Conservation (phyloP, 1,140 invertebrate genomes). For the Cotesia vestalis region DNA sequence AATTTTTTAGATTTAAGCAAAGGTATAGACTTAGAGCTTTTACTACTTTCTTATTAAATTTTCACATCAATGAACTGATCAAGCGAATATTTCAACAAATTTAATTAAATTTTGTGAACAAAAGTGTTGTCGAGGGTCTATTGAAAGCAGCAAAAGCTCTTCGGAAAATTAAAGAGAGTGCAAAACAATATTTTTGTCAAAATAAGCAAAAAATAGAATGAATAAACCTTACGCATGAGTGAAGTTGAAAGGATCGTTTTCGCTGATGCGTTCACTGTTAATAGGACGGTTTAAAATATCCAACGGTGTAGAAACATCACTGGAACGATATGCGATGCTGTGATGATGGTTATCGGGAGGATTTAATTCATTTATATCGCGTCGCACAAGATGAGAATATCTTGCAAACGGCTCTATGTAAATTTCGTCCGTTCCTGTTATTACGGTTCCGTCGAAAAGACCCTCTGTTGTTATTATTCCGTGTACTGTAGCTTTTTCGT, state of each 20-base stretch:
- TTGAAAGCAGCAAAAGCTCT: too few relatives aligned
- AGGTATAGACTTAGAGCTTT: too few relatives aligned
- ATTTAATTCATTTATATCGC: slow-evolving; percentile 17
- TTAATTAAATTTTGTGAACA: too few relatives aligned
- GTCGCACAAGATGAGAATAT: slow-evolving; percentile 61
- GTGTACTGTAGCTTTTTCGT: slow-evolving; percentile 77
- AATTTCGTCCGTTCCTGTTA: slow-evolving; percentile 74
- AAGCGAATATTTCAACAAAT: too few relatives aligned
- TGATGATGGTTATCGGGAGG: slow-evolving; percentile 66
- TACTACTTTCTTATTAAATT: too few relatives aligned
- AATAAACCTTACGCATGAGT: slow-evolving; percentile 21
- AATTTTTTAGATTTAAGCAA: too few relatives aligned
- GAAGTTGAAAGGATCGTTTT: slow-evolving; percentile 28
- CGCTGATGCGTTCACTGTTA: slow-evolving; percentile 7
- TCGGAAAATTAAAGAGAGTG: too few relatives aligned
- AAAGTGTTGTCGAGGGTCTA: too few relatives aligned
- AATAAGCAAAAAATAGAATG: background rate
- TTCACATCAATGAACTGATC: too few relatives aligned
- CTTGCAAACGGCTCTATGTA: slow-evolving; percentile 83
- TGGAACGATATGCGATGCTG: slow-evolving; percentile 79
- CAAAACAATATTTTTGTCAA: background rate
- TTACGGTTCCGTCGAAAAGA: slow-evolving; percentile 84
- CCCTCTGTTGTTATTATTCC: slow-evolving; percentile 83
- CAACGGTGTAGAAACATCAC: slow-evolving; percentile 74
- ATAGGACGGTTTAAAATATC: slow-evolving; percentile 40